Evolutionary conservation across 1,140 invertebrate species (phyloP).

Genomic region (Diploscapter pachys): DNA sequence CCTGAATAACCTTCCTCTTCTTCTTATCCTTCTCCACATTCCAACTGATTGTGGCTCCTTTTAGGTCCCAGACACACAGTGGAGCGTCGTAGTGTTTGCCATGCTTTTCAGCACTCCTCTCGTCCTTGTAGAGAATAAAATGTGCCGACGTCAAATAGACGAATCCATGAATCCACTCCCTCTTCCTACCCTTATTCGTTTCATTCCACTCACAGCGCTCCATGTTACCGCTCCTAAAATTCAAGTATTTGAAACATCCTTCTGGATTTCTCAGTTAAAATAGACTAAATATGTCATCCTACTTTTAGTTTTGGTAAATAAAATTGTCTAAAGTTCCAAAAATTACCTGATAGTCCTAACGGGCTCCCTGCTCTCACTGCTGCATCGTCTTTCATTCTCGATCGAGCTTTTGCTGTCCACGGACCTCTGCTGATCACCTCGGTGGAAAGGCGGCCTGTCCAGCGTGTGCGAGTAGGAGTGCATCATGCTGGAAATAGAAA

Average conservation of each 20-base stretch:
- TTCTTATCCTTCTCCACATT: slow-evolving; percentile 55
- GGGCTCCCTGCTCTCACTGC: slow-evolving; percentile 27
- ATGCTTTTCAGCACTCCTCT: slow-evolving; percentile 59
- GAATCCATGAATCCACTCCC: slow-evolving; percentile 59
- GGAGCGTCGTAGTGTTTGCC: slow-evolving; percentile 57
- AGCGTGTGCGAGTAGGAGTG: too few species aligned
- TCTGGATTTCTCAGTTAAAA: too few species aligned
- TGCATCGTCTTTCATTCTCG: slow-evolving; percentile 15
- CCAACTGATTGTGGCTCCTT: slow-evolving; percentile 55
- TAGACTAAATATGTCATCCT: too few species aligned
- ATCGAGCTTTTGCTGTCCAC: too few species aligned
- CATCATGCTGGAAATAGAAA: too few species aligned
- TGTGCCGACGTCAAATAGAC: slow-evolving; percentile 60
- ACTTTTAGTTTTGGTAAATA: too few species aligned
- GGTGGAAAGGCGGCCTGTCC: too few species aligned
- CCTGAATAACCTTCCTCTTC: slow-evolving; percentile 44
- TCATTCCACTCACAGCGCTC: background rate
- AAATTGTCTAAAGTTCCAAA: background rate
- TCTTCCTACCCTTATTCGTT: slow-evolving; percentile 47
- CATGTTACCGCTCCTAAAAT: too few species aligned
- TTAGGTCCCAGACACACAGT: slow-evolving; percentile 59
- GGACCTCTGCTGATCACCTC: too few species aligned
- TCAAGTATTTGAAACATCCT: too few species aligned
- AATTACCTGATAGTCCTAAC: slow-evolving; percentile 19
- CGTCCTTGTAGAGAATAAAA: slow-evolving; percentile 62